Conservation (phyloP, 2,888 invertebrate species). For the Notodonta dromedarius region DNA sequence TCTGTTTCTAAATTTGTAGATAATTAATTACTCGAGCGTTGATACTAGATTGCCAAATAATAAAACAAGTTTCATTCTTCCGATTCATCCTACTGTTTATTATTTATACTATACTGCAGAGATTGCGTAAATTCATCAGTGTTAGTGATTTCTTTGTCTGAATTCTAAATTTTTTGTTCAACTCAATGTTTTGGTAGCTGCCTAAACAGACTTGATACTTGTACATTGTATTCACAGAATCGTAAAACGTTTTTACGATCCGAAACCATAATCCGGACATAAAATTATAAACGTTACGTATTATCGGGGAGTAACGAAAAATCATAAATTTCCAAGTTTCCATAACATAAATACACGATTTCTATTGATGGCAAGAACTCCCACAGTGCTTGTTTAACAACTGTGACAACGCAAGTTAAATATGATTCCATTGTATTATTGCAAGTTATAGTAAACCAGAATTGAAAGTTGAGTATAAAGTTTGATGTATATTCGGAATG, state of each 20-base stretch:
- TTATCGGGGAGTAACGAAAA: constrained; percentile 54
- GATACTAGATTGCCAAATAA: neutral
- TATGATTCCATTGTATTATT: constrained; percentile 21
- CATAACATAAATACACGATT: constrained; percentile 33
- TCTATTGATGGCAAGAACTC: constrained; percentile 33
- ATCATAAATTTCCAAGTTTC: constrained; percentile 60
- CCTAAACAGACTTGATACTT: constrained; percentile 43
- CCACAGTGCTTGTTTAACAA: constrained; percentile 20
- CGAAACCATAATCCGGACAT: constrained; percentile 64
- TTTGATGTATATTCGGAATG: neutral
- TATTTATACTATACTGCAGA: too few relatives aligned
- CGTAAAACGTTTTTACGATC: constrained; percentile 74
- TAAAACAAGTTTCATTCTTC: too few relatives aligned
- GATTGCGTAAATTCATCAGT: too few relatives aligned
- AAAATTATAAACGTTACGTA: constrained; percentile 68
- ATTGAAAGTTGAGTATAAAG: neutral
- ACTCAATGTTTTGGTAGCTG: neutral
- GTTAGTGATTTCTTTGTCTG: too few relatives aligned
- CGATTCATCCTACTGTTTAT: too few relatives aligned
- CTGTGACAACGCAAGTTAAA: constrained; percentile 19
- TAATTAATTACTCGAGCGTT: neutral
- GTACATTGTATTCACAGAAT: constrained; percentile 69
- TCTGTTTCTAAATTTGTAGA: neutral
- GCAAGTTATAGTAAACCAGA: neutral
- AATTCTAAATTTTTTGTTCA: neutral